Percentiles rank a stretch among this genome's conserved stretches.
Conservation (phyloP, 2,797 vertebrate genomes). For the Tokudaia muenninki region DNA sequence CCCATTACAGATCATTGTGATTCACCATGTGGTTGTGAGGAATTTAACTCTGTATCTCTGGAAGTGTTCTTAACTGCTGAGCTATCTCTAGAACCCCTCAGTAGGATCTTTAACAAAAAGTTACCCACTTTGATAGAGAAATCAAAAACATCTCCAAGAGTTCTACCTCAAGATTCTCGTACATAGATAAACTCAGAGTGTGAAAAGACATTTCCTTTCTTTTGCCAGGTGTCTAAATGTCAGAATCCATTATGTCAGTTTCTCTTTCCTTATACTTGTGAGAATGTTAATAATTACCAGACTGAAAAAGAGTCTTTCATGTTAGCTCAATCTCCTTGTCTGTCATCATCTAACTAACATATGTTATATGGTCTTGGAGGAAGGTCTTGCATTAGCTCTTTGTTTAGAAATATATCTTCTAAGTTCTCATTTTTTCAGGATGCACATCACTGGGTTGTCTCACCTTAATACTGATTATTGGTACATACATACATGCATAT, state of each 20-base stretch:
- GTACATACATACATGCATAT: neutral
- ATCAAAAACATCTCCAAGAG: neutral
- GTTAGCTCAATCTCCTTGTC: neutral
- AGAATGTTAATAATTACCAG: neutral
- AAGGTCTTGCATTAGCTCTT: neutral
- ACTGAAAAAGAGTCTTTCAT: slow-evolving; percentile 7
- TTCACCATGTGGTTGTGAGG: neutral
- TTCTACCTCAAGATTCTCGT: slow-evolving; percentile 6
- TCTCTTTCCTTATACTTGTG: neutral
- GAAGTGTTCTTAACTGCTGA: neutral
- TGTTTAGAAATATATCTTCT: neutral
- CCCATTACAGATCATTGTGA: neutral
- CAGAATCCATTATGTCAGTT: slow-evolving; percentile 2
- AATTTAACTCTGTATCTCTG: neutral
- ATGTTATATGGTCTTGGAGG: neutral
- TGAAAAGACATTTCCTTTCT: slow-evolving; percentile 10
- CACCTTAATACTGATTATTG: neutral
- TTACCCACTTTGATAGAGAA: neutral
- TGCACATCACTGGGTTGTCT: neutral
- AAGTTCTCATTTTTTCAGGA: neutral
- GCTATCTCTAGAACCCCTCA: neutral
- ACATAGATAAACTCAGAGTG: slow-evolving; percentile 27
- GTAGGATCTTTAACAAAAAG: neutral
- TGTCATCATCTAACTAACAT: neutral
- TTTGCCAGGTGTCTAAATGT: neutral